Evolutionary conservation across 92 coral and sea anemone species (phyloP), one percentile per base, ranked within the genome.

Genomic region (Porites evermanni): DNA sequence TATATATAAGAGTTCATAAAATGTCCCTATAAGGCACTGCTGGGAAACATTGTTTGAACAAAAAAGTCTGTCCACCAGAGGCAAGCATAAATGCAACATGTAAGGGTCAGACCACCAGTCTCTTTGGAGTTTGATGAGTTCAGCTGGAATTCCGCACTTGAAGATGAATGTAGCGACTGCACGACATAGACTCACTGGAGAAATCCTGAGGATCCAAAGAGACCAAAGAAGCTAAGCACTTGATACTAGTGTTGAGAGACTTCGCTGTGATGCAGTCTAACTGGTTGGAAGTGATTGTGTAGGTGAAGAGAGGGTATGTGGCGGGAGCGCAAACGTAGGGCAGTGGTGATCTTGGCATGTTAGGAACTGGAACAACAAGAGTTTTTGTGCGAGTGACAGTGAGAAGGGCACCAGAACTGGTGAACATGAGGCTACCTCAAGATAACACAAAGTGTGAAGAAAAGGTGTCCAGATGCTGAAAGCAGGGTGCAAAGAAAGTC

Each of bases 381-480:
- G 54, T 53, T 53, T 53, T 53, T 53, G 10, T 53, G 1, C 10
- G 59, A 8, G 59, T 53, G 59, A 53, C 59, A 7, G 59, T 53
- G 11, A 53, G 59, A 53, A 53, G 59, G 11, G 59, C 10, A 12
- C 59, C 59, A 53, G 59, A 53, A 53, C 59, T 53, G 59, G 59
- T 53, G 13, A 53, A 74, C 10, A 12, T 26, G 2, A 56, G 0
- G 70, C 60, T 74, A n/a, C 79, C 69, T 1, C 86, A 53, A 6
- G 77, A 81, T 7, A 81, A 20, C 12, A 78, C 53, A 24, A 20
- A 51, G 23, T 21, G 86, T 51, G 86, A n/a, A 18, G 78, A 81
- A 70, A 82, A 58, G 19, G 0, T 29, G 56, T 71, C 53, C 53
- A 70, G 47, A 38, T 38, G 47, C 6, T 38, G 47, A 38, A 6